Evolutionary conservation across 2,113 vertebrate species (phyloP), one percentile per base, ranked within the genome.

Genomic region (Mus spicilegus): DNA sequence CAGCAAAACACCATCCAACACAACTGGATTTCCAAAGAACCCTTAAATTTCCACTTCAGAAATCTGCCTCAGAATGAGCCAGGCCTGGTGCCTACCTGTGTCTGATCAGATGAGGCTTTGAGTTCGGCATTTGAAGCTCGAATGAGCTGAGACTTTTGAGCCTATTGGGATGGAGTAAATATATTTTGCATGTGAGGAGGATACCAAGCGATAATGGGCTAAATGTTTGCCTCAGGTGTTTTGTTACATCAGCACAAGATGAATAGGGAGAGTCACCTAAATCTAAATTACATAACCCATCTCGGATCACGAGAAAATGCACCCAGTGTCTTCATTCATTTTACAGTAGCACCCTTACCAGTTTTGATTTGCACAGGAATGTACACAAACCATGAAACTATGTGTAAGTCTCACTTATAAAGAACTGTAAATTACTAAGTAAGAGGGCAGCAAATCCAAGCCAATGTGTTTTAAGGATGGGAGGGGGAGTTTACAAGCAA

Each of bases 361-460:
- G 87, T 93, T 82, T 89, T 69, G 28, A 63, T 80, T 36, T 94
- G 49, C 42, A 84, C 12, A 70, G 17, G 39, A 85, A 92, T 14
- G 80, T 19, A 94, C 19, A 76, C 67, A 93, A 49, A 49, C 46
- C n/a, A 88, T 72, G n/a, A 89, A 88, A 89, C 65, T 46, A 77
- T 46, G 54, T 26, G 14, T 33, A 33, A 76, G 30, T 30, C 36
- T 86, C 73, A 67, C 24, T 42, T 77, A 85, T 17, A 90, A 94
- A 87, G 76, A 96, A 80, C 5, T 78, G 1, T 5, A 92, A 87
- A 92, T 70, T 28, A 81, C 11, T 93, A 91, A 88, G 70, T 54
- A 72, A 54, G 54, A 65, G 22, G 75, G 36, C 70, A 95, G 19
- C 30, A 87, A 70, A 72, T 63, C 54, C 77, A 93, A 93, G 36